Percentiles rank a stretch among this genome's conserved stretches.
Conservation (phyloP, 2,797 vertebrate genomes). For the Pangasius krempfi region DNA sequence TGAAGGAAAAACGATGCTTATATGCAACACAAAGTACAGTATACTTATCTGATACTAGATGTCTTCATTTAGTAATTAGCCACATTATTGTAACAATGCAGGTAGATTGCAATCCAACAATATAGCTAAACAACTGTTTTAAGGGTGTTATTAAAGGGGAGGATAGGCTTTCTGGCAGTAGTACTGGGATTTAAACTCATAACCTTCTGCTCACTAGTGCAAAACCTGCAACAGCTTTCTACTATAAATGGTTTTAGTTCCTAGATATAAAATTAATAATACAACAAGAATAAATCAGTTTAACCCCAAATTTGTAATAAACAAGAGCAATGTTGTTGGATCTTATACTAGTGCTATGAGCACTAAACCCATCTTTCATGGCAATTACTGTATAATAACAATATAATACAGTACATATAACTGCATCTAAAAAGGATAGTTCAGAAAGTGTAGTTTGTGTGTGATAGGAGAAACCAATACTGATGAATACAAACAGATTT, state of each 20-base stretch:
- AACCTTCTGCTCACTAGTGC: background rate
- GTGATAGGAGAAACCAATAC: background rate
- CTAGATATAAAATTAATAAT: background rate
- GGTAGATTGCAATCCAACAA: background rate
- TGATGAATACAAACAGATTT: background rate
- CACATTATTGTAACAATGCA: background rate
- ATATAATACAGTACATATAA: background rate
- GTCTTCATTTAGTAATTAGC: background rate
- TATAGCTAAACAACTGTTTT: background rate
- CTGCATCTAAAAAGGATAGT: background rate
- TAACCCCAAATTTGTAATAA: background rate
- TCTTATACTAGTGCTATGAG: background rate
- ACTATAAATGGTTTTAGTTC: background rate
- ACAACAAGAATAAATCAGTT: background rate
- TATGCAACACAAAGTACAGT: background rate
- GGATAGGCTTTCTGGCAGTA: background rate
- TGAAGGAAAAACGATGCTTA: background rate
- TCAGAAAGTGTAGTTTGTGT: background rate
- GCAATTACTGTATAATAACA: background rate
- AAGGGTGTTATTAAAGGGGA: background rate
- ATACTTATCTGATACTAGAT: background rate
- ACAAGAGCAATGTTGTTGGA: background rate
- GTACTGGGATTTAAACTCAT: background rate
- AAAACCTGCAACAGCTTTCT: background rate
- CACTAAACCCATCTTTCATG: too few species aligned